Evolutionary conservation across 2,113 vertebrate species (phyloP).

Genomic region (Phaethornis superciliosus): DNA sequence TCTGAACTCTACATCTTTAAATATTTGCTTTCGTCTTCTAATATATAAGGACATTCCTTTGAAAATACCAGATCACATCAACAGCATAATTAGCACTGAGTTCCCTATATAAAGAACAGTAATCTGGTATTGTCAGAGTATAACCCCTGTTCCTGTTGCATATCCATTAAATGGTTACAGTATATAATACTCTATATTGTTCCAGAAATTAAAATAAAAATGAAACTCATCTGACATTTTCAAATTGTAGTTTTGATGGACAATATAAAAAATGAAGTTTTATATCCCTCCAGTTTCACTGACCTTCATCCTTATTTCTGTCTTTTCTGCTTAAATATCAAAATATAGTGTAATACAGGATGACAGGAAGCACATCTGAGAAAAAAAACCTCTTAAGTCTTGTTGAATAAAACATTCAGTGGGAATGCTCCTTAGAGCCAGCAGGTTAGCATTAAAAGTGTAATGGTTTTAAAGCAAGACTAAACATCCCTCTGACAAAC

Average conservation of each 20-base stretch:
- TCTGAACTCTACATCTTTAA: background rate
- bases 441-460: background rate
- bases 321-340: background rate
- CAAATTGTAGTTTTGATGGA: background rate
- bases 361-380: background rate
- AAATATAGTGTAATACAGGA: background rate
- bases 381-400: background rate
- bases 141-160: background rate
- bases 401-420: conserved; percentile 18
- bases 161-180: background rate
- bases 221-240: background rate
- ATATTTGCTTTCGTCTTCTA: conserved; percentile 22
- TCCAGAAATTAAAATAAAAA: background rate
- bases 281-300: background rate
- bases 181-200: background rate
- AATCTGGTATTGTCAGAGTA: background rate
- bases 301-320: conserved; percentile 4
- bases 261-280: background rate
- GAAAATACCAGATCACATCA: background rate
- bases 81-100: background rate
- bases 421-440: background rate
- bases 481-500: background rate
- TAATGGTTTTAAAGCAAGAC: background rate
- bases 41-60: background rate
- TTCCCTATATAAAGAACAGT: background rate